A percentile compares a stretch with the other conserved stretches of the same genome.
These are phyloP conservation scores for Phalera bucephala DNA, from an alignment of 2,888 invertebrate genomes.

Conservation along the genomic window DNA sequence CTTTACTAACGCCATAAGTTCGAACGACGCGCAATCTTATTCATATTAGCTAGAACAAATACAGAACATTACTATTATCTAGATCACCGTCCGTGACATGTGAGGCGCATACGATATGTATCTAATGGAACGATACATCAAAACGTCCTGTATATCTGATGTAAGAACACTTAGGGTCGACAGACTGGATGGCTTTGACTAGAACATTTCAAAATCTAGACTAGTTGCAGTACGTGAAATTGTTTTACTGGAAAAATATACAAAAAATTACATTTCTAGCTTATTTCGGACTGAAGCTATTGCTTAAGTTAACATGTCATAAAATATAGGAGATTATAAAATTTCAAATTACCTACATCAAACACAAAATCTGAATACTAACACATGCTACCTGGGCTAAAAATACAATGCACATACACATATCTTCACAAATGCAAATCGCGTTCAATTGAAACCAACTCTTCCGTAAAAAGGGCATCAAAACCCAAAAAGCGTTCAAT, in stretches of 20 bases:
- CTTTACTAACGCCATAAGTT: too few relatives aligned
- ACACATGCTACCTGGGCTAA: too few relatives aligned
- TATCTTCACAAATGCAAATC: neutral
- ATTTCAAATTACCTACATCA: too few relatives aligned
- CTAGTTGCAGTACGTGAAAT: too few relatives aligned
- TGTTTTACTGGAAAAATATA: too few relatives aligned
- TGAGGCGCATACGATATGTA: constrained; percentile 51
- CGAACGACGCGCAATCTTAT: too few relatives aligned
- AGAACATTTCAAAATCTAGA: neutral
- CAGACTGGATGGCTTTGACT: constrained; percentile 20
- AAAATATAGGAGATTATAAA: too few relatives aligned
- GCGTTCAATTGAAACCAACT: neutral
- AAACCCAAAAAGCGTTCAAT: constrained; percentile 4
- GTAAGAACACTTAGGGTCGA: constrained; percentile 9
- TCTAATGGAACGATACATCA: constrained; percentile 63
- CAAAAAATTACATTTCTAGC: too few relatives aligned
- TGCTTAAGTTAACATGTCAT: too few relatives aligned
- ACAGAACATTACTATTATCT: constrained; percentile 38
- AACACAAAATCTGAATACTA: too few relatives aligned
- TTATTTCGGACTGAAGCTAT: too few relatives aligned
- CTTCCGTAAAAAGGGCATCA: constrained; percentile 1
- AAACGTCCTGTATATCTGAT: constrained; percentile 54
- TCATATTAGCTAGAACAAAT: constrained; percentile 30
- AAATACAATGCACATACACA: too few relatives aligned
- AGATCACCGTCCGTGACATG: constrained; percentile 40